Evolutionary conservation across 2,888 invertebrate genomes (phyloP).

Genomic region (Phytoseiulus persimilis): DNA sequence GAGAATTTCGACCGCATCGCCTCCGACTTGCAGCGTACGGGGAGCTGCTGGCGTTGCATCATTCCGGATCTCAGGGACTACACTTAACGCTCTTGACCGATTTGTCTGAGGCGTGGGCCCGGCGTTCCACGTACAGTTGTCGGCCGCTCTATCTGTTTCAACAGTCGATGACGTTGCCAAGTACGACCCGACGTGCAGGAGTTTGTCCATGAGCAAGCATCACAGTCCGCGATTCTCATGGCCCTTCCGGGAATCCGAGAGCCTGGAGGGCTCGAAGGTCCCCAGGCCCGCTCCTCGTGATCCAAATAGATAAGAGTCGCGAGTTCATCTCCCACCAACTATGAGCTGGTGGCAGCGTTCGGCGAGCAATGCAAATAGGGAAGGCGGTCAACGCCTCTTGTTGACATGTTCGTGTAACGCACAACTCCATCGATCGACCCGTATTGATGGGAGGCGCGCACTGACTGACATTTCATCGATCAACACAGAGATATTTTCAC

Average conservation of each 20-base stretch:
- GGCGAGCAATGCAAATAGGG: not conserved
- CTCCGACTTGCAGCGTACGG: not conserved
- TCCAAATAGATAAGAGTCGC: too few species aligned
- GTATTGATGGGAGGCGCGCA: not conserved
- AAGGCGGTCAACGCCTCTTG: not conserved
- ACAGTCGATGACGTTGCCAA: not conserved
- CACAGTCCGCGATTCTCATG: not conserved
- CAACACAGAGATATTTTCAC: not conserved
- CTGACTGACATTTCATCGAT: not conserved
- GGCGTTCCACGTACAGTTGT: not conserved
- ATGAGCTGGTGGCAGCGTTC: not conserved
- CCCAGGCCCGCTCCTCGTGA: too few species aligned
- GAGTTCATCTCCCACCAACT: not conserved
- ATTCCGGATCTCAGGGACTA: not conserved
- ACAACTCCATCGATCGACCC: not conserved
- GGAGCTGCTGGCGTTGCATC: not conserved
- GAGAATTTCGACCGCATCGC: not conserved
- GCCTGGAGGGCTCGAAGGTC: too few species aligned
- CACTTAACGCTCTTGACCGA: not conserved
- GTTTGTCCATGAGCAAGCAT: not conserved
- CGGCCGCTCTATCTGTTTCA: not conserved
- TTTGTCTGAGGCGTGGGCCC: not conserved
- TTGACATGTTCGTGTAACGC: not conserved
- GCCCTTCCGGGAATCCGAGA: too few species aligned
- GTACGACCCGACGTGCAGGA: not conserved